Conservation (phyloP, 2,888 invertebrate genomes). For the Drosophila leonis region DNA sequence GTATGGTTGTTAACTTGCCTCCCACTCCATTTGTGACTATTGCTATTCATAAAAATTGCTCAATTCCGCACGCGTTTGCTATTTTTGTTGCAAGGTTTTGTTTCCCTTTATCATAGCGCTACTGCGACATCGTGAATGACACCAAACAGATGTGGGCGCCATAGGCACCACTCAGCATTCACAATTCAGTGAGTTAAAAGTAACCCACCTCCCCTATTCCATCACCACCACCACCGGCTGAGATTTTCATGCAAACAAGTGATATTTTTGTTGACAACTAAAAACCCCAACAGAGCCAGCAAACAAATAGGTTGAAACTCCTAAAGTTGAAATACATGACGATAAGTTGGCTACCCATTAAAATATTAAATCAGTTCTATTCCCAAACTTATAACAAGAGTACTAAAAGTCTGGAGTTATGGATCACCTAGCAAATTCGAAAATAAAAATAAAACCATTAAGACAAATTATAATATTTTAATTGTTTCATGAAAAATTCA, state of each 20-base stretch:
- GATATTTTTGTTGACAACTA: constrained; percentile 82
- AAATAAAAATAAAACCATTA: background rate
- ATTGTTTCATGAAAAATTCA: background rate
- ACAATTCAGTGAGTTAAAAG: constrained; percentile 13
- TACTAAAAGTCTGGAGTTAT: too few relatives aligned
- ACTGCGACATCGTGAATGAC: constrained; percentile 54
- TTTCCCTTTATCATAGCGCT: constrained; percentile 53
- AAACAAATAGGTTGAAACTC: constrained; percentile 30
- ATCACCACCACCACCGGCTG: constrained; percentile 24
- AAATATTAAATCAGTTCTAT: background rate
- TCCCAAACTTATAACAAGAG: too few relatives aligned
- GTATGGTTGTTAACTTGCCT: constrained; percentile 6
- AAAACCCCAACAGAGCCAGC: constrained; percentile 39
- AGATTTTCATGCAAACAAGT: constrained; percentile 76
- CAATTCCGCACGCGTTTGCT: constrained; percentile 79
- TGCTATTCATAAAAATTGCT: constrained; percentile 82
- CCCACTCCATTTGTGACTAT: constrained; percentile 65
- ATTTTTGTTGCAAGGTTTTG: constrained; percentile 67
- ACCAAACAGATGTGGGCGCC: constrained; percentile 60
- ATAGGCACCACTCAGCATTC: constrained; percentile 18
- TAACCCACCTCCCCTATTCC: background rate
- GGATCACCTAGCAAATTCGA: too few relatives aligned
- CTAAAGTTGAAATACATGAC: background rate
- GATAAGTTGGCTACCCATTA: background rate
- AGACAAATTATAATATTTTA: background rate